phyloP scores from a whole-genome alignment of 2,797 vertebrate genomes.

The Halcyon smyrnensis region DNA sequence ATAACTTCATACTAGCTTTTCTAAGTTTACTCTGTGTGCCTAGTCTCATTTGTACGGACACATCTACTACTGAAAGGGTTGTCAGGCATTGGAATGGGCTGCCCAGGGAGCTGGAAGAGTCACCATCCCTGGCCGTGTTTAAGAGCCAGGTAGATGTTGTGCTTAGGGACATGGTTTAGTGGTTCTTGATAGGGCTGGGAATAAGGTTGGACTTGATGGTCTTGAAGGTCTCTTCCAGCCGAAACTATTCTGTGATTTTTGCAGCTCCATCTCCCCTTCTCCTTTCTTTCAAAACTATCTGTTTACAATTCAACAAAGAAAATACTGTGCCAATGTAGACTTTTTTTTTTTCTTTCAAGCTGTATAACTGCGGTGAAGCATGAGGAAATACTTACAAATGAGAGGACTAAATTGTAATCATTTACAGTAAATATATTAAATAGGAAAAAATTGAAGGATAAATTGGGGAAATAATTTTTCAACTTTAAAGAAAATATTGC shows the following conservation, averaged over 20 bases:
- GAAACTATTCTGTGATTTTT: not conserved
- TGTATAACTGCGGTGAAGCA: not conserved
- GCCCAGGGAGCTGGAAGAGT: too few species aligned
- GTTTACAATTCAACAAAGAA: not conserved
- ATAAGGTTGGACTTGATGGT: too few species aligned
- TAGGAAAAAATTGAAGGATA: not conserved
- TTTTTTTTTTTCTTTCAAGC: not conserved
- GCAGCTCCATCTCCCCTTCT: not conserved
- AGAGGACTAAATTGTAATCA: not conserved
- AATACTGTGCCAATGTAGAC: not conserved
- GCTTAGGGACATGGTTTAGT: too few species aligned
- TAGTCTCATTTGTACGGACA: not conserved
- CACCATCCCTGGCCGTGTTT: too few species aligned
- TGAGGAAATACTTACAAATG: not conserved
- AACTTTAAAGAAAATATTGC: not conserved
- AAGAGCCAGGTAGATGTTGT: too few species aligned
- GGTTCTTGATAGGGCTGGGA: too few species aligned
- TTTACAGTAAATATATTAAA: not conserved
- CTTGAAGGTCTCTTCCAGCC: too few species aligned
- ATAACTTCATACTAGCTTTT: not conserved
- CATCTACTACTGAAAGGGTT: not conserved
- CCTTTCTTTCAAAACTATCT: not conserved
- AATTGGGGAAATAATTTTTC: not conserved
- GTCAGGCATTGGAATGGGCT: too few species aligned
- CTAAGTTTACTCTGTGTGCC: not conserved